These are phyloP conservation scores for Grallaria varia DNA, from an alignment of 2,113 vertebrate species.

Conservation along the genomic window DNA sequence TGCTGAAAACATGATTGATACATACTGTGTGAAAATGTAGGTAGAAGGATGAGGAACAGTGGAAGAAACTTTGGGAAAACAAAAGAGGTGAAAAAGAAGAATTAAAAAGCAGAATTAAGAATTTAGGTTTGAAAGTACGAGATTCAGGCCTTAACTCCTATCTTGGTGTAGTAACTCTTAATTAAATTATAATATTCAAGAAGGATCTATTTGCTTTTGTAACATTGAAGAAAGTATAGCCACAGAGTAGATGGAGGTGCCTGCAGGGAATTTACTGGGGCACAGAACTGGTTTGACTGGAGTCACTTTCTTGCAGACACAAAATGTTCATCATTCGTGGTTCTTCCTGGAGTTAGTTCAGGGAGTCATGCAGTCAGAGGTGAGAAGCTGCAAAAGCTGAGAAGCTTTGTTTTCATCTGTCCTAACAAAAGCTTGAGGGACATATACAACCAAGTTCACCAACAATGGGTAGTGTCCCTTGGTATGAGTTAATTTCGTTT, in stretches of 20 bases:
- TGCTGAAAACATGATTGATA: neutral
- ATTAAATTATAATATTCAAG: constrained; percentile 2
- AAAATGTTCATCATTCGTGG: neutral
- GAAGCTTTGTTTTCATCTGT: neutral
- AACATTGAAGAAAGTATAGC: neutral
- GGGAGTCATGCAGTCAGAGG: neutral
- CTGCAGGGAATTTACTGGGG: neutral
- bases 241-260: neutral
- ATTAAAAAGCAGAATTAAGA: neutral
- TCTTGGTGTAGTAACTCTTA: neutral
- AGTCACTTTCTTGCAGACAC: neutral
- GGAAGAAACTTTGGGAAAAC: neutral
- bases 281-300: constrained; percentile 20
- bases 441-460: neutral
- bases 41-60: neutral
- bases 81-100: neutral
- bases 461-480: neutral
- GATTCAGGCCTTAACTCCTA: neutral
- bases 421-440: neutral
- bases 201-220: neutral
- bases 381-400: neutral
- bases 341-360: neutral
- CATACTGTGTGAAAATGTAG: neutral
- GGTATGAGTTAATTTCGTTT: neutral
- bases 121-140: neutral